Evolutionary conservation across 2,113 vertebrate genomes (phyloP), one percentile per base, ranked within the genome.

Genomic region (Myiopsitta monachus): DNA sequence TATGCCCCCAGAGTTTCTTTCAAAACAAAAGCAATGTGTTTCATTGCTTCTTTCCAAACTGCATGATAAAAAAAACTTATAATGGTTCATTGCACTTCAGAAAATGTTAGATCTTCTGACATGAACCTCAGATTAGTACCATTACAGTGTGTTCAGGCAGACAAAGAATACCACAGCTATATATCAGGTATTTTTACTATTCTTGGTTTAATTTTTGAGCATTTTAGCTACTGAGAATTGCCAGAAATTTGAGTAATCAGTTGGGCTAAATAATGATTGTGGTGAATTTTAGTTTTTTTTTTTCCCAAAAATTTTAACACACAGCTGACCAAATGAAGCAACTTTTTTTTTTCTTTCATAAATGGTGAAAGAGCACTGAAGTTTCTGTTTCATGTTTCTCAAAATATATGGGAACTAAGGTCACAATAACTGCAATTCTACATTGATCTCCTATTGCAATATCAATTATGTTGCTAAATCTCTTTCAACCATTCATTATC

Each of bases 81-180:
- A 95, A 91, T 36, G 18, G n/a, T 80, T 95, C 68, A 87, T n/a
- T 84, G 81, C 76, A 91, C 94, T 96, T 94, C 30, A 93, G 59
- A 94, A 93, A 96, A 38, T 13, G 6, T 75, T 69, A 93, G 72
- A 68, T 80, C 36, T 73, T 91, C 66, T 86, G 43, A 95, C 88
- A 54, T 41, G 38, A 97, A 91, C 7, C 8, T 95, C 12, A n/a
- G 44, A 93, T 95, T 96, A 94, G 33, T 81, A 73, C 57, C 46
- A 83, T 80, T 94, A 81, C 16, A 87, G 41, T 69, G 46, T 94
- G 41, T 73, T 91, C 93, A 70, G 67, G 44, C n/a, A 92, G 30
- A 23, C 10, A 92, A 21, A 68, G 52, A 78, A 69, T 10, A 83
- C 23, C 10, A 70, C 6, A 49, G 26, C 3, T 96, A 46, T 47